Evolutionary conservation across 2,888 invertebrate genomes (phyloP).

Genomic region (Drosophila sordidula): DNA sequence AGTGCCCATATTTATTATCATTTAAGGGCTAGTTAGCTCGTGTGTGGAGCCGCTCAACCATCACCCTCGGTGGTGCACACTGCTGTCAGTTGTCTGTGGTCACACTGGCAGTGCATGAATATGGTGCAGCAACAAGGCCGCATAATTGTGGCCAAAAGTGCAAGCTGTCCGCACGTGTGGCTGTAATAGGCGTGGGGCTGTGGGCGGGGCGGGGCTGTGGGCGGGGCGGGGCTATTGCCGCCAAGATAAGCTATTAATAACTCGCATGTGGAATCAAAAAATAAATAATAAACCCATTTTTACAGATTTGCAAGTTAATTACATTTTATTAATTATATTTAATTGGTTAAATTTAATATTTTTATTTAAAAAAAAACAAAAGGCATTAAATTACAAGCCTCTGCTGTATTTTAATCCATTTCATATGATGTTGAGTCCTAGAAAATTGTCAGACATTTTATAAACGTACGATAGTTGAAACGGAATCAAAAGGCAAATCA

Average conservation of each 20-base stretch:
- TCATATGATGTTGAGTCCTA: too few species aligned
- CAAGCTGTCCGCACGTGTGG: conserved; percentile 9
- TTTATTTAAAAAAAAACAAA: neutral
- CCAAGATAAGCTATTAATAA: conserved; percentile 16
- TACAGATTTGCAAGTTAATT: conserved; percentile 17
- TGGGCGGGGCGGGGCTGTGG: too few species aligned
- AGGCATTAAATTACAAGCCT: neutral
- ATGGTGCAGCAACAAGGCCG: conserved; percentile 39
- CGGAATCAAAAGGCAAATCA: too few species aligned
- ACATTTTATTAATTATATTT: conserved; percentile 3
- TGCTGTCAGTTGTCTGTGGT: conserved; percentile 57
- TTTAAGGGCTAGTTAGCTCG: conserved; percentile 30
- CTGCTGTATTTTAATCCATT: too few species aligned
- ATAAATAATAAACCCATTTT: conserved; percentile 3
- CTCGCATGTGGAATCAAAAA: conserved; percentile 13
- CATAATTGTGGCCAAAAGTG: conserved; percentile 61
- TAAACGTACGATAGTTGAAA: too few species aligned
- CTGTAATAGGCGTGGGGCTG: neutral
- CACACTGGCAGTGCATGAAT: conserved; percentile 54
- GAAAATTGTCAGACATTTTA: too few species aligned
- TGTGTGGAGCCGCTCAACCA: neutral
- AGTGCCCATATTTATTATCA: conserved; percentile 13
- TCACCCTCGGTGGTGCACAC: neutral
- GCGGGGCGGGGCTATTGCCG: too few species aligned
- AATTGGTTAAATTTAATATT: neutral